These are phyloP conservation scores for Odiellus spinosus DNA, from an alignment of 2,888 invertebrate genomes.

Conservation along the genomic window DNA sequence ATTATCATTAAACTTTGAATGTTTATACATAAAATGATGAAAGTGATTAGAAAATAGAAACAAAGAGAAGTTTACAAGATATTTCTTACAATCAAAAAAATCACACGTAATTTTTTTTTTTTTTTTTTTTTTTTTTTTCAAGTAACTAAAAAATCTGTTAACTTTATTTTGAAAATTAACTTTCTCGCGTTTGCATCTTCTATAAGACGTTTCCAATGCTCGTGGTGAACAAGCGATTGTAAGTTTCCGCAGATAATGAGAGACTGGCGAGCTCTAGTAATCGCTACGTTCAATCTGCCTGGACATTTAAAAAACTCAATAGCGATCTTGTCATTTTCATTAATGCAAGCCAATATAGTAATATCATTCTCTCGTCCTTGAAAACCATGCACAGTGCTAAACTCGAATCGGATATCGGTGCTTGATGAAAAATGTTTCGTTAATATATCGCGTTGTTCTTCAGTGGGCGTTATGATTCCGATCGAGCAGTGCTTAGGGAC, in stretches of 20 bases:
- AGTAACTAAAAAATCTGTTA: neutral
- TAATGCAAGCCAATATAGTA: slow-evolving; percentile 66
- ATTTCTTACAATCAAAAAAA: too few species aligned
- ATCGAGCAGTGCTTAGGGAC: slow-evolving; percentile 32
- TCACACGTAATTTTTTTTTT: too few species aligned
- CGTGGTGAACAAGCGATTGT: slow-evolving; percentile 37
- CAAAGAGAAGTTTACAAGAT: too few species aligned
- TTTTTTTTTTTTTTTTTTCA: too few species aligned
- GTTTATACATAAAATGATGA: too few species aligned
- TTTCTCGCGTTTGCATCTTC: slow-evolving; percentile 23
- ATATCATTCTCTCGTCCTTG: slow-evolving; percentile 79
- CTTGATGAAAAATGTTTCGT: neutral
- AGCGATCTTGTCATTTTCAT: slow-evolving; percentile 38
- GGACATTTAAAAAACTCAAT: slow-evolving; percentile 60
- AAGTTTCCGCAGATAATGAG: slow-evolving; percentile 58
- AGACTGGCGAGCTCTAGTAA: slow-evolving; percentile 61
- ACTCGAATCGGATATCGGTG: slow-evolving; percentile 26
- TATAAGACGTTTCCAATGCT: slow-evolving; percentile 28
- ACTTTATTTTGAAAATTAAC: too few species aligned
- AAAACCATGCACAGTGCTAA: slow-evolving; percentile 66
- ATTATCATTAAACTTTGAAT: too few species aligned
- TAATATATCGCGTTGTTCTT: slow-evolving; percentile 37
- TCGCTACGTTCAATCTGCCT: slow-evolving; percentile 66
- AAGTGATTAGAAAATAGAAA: too few species aligned
- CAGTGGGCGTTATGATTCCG: slow-evolving; percentile 56